Conservation (phyloP, 2,113 vertebrate genomes). For the Holacanthus passer region DNA sequence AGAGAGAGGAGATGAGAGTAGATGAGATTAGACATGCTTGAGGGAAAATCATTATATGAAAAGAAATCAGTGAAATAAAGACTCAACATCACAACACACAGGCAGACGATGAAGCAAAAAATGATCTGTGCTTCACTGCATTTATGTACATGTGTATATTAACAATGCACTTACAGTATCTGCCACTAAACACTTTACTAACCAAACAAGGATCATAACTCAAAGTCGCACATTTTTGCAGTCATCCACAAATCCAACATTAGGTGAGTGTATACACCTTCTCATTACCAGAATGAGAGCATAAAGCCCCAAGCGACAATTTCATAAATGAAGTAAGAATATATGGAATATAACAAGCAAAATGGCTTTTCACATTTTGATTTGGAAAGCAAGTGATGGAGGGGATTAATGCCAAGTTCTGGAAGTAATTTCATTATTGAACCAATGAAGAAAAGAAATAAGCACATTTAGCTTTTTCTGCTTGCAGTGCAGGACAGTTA, state of each 20-base stretch:
- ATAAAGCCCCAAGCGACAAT: conserved; percentile 22
- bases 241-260: conserved; percentile 23
- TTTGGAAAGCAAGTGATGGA: conserved; percentile 32
- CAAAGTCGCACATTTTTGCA: conserved; percentile 13
- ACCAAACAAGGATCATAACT: conserved; percentile 1
- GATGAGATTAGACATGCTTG: background rate
- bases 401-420: conserved; percentile 47
- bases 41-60: background rate
- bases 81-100: background rate
- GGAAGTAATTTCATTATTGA: conserved; percentile 50
- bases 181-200: background rate
- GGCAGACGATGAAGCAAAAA: background rate
- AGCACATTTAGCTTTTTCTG: conserved; percentile 13
- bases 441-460: background rate
- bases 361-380: conserved; percentile 37
- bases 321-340: conserved; percentile 47
- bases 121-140: background rate
- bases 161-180: background rate
- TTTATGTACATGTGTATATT: background rate
- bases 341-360: conserved; percentile 9
- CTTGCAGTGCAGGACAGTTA: background rate
- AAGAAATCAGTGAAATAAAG: conserved; percentile 1
- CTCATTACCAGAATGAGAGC: conserved; percentile 40
- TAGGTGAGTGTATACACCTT: conserved; percentile 9
- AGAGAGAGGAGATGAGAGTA: conserved; percentile 3